Base-by-base conservation (phyloP, 2,113 vertebrate genomes). In the Orcinus orca region DNA sequence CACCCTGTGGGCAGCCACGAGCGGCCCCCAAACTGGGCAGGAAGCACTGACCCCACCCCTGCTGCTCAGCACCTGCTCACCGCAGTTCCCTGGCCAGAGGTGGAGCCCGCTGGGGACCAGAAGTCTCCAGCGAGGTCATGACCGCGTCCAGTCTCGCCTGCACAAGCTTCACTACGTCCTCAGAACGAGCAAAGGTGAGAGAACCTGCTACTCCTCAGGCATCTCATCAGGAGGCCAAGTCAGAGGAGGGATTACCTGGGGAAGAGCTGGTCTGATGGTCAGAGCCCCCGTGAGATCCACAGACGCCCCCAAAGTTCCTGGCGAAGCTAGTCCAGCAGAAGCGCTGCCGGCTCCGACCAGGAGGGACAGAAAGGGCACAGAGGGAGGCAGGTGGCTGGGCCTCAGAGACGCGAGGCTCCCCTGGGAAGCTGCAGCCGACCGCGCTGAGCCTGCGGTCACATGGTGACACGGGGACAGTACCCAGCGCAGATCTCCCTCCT, bases 121-220 rank as follows among this genome's bases (percentile, higher is more conserved):
- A 62, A 41, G 3, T 3, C 20, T 3, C 33, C 23, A n/a, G 6
- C 23, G 0, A 36, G 11, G n/a, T 0, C 1, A 0, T 0, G 3
- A 29, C 3, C 23, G 53, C 4, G 53, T 3, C 47, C 83, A 3
- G 29, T 20, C 1, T 0, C 4, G 5, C 13, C 31, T 1, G 4
- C 44, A 26, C 20, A 1, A 8, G 1, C 25, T 10, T 58, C 15
- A 17, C 36, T 0, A 0, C 62, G 25, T 38, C 53, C 41, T 53
- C n/a, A 25, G 53, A 29, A 11, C 23, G 5, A 18, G 1, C 68
- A 10, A 6, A 77, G 53, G 31, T 15, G 2, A 9, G 23, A 58
- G 36, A 12, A 31, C 3, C 63, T 20, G 18, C 4, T 3, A 7
- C 14, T 15, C 5, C 26, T 18, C 41, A 5, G 73, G 5, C 67